Conservation (phyloP, 2,797 vertebrate species). For the Cynodonichthys magdalenae region DNA sequence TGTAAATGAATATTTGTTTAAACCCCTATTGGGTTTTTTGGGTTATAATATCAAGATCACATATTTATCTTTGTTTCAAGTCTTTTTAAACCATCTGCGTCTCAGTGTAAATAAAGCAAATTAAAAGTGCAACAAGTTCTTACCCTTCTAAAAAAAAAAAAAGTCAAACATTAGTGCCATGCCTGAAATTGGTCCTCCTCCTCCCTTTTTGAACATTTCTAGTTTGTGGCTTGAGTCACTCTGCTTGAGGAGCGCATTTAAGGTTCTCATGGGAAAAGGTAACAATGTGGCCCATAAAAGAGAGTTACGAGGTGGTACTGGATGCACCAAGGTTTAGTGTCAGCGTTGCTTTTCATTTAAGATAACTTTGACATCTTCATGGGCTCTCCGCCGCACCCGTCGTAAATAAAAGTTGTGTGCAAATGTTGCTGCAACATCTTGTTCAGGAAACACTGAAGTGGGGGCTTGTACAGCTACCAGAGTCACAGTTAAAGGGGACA, state of each 20-base stretch:
- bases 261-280: slow-evolving; percentile 74
- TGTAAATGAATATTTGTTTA: no score
- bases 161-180: background rate
- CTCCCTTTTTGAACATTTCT: slow-evolving; percentile 12
- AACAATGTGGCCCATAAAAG: slow-evolving; percentile 74
- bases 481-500: slow-evolving; percentile 5
- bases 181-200: slow-evolving; percentile 24
- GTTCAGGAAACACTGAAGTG: slow-evolving; percentile 44
- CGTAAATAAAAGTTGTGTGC: slow-evolving; percentile 61
- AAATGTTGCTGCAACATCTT: slow-evolving; percentile 35
- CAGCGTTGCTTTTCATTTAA: slow-evolving; percentile 73
- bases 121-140: slow-evolving; percentile 19
- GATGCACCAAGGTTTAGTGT: slow-evolving; percentile 75
- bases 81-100: slow-evolving; percentile 16
- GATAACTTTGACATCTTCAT: slow-evolving; percentile 74
- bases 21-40: background rate
- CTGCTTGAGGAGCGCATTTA: slow-evolving; percentile 40
- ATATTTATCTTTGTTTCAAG: slow-evolving; percentile 11
- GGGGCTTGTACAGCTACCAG: slow-evolving; percentile 21
- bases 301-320: slow-evolving; percentile 76
- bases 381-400: slow-evolving; percentile 52
- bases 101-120: slow-evolving; percentile 18
- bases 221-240: slow-evolving; percentile 14
- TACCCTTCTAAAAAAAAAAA: background rate
- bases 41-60: slow-evolving; percentile 5